Base-by-base conservation (phyloP, 2,888 invertebrate genomes). In the Brenthis ino region DNA sequence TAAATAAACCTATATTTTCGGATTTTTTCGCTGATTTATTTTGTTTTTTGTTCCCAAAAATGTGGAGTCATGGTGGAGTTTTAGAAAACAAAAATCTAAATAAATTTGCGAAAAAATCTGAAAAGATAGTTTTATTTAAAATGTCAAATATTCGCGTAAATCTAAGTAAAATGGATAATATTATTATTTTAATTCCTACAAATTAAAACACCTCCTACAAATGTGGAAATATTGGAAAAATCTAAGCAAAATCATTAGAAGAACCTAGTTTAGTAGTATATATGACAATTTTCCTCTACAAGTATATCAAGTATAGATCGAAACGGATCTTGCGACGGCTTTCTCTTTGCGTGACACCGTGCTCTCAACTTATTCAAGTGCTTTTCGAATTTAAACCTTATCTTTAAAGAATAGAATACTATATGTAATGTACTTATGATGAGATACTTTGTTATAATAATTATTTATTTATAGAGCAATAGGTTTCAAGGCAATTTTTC, bases 311-410 rank as follows among this genome's bases (percentile, higher is more conserved):
- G 63, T 67, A 67, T 67, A 66, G 66, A 24, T 63, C 67, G 56
- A 61, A 71, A 58, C 72, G 72, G 72, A 72, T 72, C 72, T 69
- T 68, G 51, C 65, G 67, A 57, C 64, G 64, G 72, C 72, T 72
- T 72, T 72, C 72, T 71, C 72, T 57, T 72, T 68, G 68, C 68
- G 68, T 72, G 72, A 72, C 70, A 72, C 68, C 67, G 66, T 61
- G 60, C 50, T 61, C 65, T 63, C 50, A 56, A 56, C 56, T 60
- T 20, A 24, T 20, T 14, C 43, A 13, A 11, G 13, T 65, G 56
- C 48, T 56, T n/a, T 51, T 63, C 53, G 33, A 67, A 28, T 57
- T 51, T 61, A 60, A 65, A 61, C 50, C 67, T 56, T 72, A 64
- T 33, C 1, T 28, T 13, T 0, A 12, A 11, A 48, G 3, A 0